Conservation (phyloP, 2,113 vertebrate genomes). For the Gambusia holbrooki region DNA sequence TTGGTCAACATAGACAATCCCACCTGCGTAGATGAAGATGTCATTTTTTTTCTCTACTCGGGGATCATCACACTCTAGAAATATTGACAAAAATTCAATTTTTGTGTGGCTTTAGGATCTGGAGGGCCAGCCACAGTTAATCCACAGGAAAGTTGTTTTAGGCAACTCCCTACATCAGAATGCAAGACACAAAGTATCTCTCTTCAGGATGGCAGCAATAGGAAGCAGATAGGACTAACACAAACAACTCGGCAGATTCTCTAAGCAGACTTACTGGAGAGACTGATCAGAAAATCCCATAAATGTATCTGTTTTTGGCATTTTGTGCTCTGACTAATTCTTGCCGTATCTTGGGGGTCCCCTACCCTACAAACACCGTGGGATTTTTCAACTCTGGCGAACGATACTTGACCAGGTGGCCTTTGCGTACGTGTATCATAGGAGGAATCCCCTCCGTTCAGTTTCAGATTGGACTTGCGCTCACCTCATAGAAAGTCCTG, state of each 20-base stretch:
- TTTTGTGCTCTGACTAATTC: no score
- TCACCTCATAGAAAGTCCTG: conserved; percentile 2
- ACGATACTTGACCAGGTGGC: neutral
- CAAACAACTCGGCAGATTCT: neutral
- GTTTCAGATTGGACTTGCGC: neutral
- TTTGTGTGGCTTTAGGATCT: neutral
- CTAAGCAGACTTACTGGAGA: no score
- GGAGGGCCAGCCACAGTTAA: neutral
- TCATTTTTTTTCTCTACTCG: no score
- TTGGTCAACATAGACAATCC: no score
- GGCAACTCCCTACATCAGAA: neutral
- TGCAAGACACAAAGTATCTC: neutral
- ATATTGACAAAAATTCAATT: no score
- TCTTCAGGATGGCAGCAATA: neutral
- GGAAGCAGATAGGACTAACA: no score
- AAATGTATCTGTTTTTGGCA: no score
- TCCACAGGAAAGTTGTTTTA: neutral
- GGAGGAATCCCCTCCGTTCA: neutral
- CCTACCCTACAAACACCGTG: no score
- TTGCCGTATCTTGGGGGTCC: no score
- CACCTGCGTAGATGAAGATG: no score
- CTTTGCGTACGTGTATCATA: neutral
- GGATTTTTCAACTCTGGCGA: neutral
- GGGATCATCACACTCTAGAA: no score
- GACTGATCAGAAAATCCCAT: no score